Percentiles rank a stretch among this genome's conserved stretches.
phyloP scores from a whole-genome alignment of 2,797 vertebrate species.

The Rhinella marina region DNA sequence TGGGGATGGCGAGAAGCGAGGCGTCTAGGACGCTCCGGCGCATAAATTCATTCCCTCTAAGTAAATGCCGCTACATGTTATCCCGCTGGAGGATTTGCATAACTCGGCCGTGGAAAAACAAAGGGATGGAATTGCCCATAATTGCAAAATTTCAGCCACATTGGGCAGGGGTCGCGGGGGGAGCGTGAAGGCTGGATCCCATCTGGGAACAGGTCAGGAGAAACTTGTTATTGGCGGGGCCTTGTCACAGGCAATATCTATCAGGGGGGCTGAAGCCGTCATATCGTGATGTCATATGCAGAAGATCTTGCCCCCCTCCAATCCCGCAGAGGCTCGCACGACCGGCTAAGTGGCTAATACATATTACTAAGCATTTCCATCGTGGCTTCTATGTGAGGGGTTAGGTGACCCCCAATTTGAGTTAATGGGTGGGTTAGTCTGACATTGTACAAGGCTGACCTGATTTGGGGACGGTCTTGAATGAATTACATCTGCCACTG shows the following conservation, averaged over 20 bases:
- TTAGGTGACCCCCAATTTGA: background rate
- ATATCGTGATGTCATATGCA: slow-evolving; percentile 44
- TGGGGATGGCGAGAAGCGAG: background rate
- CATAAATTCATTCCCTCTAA: slow-evolving; percentile 15
- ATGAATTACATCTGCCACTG: background rate
- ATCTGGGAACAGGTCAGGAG: slow-evolving; percentile 83
- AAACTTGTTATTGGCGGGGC: slow-evolving; percentile 70
- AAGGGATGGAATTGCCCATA: slow-evolving; percentile 86
- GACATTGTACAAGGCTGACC: background rate
- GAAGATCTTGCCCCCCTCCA: background rate
- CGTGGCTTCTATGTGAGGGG: slow-evolving; percentile 15
- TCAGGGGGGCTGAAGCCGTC: slow-evolving; percentile 62
- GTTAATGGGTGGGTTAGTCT: slow-evolving; percentile 2
- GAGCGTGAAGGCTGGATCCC: slow-evolving; percentile 73
- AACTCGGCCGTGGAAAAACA: slow-evolving; percentile 89
- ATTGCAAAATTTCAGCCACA: slow-evolving; percentile 80
- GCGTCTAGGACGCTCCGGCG: background rate
- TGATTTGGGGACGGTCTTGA: background rate
- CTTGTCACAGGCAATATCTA: slow-evolving; percentile 68
- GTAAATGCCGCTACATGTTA: slow-evolving; percentile 21
- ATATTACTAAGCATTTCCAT: slow-evolving; percentile 15
- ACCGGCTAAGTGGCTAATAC: slow-evolving; percentile 27
- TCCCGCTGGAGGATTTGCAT: slow-evolving; percentile 66
- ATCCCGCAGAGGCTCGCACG: slow-evolving; percentile 18
- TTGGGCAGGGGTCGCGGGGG: slow-evolving; percentile 72